Percentiles rank a stretch among this genome's conserved stretches.
Evolutionary conservation across 2,113 vertebrate genomes (phyloP).

Genomic region (sheep (Ovis aries)): DNA sequence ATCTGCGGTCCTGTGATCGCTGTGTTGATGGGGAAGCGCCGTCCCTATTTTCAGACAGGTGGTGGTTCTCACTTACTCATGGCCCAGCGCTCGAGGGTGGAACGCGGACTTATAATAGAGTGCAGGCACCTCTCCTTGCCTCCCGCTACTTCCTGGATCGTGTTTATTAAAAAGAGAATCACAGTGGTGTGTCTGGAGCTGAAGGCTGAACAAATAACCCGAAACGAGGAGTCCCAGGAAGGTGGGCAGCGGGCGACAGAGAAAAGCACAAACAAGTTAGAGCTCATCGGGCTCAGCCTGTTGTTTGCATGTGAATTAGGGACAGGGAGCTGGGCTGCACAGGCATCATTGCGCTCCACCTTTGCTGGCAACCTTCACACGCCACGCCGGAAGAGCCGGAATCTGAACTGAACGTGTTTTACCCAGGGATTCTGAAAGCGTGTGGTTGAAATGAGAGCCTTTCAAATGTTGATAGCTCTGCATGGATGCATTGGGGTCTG

Average conservation of each 20-base stretch:
- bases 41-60: conserved; percentile 53
- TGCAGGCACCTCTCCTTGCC: conserved; percentile 76
- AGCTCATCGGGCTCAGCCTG: conserved; percentile 67
- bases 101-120: conserved; percentile 70
- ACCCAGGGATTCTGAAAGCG: neutral
- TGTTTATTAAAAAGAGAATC: conserved; percentile 79
- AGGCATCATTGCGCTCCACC: neutral
- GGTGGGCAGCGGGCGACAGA: conserved; percentile 51
- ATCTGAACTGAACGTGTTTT: conserved; percentile 16
- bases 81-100: conserved; percentile 60
- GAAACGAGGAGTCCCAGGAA: conserved; percentile 74
- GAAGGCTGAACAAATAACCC: conserved; percentile 64
- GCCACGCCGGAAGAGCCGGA: neutral
- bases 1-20: conserved; percentile 28
- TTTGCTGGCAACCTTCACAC: conserved; percentile 3
- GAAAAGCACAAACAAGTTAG: conserved; percentile 61
- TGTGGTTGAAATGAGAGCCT: neutral
- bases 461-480: neutral
- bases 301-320: conserved; percentile 63
- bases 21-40: conserved; percentile 51
- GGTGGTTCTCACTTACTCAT: conserved; percentile 60
- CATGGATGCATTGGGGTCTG: neutral
- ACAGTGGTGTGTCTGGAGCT: conserved; percentile 68
- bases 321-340: conserved; percentile 4
- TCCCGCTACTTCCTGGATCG: conserved; percentile 69